A percentile compares a stretch with the other conserved stretches of the same genome.
Evolutionary conservation across 2,113 vertebrate species (phyloP).

Genomic region (Hoplias malabaricus): DNA sequence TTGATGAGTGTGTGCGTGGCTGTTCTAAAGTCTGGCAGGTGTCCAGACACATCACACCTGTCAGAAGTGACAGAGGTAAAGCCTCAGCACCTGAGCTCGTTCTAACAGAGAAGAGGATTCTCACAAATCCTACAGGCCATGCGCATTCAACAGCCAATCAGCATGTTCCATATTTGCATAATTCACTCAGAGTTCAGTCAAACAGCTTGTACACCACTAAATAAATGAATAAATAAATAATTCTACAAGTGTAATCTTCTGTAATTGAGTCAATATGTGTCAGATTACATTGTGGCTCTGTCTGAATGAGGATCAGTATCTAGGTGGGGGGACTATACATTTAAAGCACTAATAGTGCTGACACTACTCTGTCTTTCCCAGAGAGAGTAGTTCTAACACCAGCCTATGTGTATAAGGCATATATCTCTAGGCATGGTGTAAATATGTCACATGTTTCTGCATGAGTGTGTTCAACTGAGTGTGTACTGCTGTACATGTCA

Average conservation of each 20-base stretch:
- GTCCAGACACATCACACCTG: constrained; percentile 51
- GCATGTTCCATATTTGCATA: not conserved
- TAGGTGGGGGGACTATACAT: no score
- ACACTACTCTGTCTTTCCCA: no score
- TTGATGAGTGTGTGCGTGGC: constrained; percentile 20
- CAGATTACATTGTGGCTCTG: no score
- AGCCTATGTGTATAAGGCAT: not conserved
- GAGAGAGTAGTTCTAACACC: no score
- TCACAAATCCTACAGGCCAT: not conserved
- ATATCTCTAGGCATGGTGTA: not conserved
- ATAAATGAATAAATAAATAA: no score
- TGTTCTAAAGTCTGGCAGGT: constrained; percentile 57
- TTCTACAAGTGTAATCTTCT: not conserved
- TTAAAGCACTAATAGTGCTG: no score
- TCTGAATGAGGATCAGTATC: no score
- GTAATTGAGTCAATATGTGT: no score
- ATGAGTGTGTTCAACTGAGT: not conserved
- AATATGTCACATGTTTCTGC: not conserved
- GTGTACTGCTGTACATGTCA: no score
- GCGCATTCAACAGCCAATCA: no score
- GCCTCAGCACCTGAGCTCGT: constrained; percentile 53
- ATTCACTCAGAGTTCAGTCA: no score
- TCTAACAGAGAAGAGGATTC: not conserved
- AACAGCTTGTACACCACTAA: no score
- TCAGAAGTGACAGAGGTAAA: constrained; percentile 31